Percentiles rank a stretch among this genome's conserved stretches.
Evolutionary conservation across 92 coral and sea anemone genomes (phyloP).

Genomic region (Umimayanthus kanabou): DNA sequence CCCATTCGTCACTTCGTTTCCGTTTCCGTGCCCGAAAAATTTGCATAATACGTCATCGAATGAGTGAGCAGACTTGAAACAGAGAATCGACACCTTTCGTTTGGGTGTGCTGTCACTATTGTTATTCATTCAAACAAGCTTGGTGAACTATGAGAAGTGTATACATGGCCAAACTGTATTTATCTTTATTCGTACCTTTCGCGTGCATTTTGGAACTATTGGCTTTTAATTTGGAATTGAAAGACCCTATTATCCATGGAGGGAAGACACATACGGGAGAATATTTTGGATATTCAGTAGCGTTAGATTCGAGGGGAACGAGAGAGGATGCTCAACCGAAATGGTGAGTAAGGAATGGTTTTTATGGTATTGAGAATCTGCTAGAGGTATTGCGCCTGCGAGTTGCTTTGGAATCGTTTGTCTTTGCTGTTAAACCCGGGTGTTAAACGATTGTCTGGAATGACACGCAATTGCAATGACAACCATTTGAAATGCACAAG

Average conservation of each 20-base stretch:
- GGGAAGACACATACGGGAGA: neutral
- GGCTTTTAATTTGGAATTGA: conserved; percentile 5
- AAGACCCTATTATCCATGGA: neutral
- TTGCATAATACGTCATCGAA: conserved; percentile 7
- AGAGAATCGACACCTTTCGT: neutral
- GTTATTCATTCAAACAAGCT: neutral
- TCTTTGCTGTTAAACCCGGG: neutral
- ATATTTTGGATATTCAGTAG: neutral
- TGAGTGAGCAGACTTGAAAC: neutral
- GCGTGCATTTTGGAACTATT: conserved; percentile 4
- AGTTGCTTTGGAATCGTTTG: neutral
- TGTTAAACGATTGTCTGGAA: neutral
- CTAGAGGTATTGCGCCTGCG: neutral
- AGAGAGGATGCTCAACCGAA: neutral
- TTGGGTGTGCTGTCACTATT: neutral
- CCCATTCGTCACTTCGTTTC: neutral
- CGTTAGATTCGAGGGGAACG: neutral
- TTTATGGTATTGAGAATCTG: neutral
- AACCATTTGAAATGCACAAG: neutral
- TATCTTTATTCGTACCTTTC: neutral
- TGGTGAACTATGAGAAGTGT: conserved; percentile 14
- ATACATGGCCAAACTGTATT: neutral
- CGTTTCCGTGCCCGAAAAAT: neutral
- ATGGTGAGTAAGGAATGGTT: neutral
- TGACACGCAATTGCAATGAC: neutral